Evolutionary conservation across 2,113 vertebrate species (phyloP).

Genomic region (Condylura cristata): DNA sequence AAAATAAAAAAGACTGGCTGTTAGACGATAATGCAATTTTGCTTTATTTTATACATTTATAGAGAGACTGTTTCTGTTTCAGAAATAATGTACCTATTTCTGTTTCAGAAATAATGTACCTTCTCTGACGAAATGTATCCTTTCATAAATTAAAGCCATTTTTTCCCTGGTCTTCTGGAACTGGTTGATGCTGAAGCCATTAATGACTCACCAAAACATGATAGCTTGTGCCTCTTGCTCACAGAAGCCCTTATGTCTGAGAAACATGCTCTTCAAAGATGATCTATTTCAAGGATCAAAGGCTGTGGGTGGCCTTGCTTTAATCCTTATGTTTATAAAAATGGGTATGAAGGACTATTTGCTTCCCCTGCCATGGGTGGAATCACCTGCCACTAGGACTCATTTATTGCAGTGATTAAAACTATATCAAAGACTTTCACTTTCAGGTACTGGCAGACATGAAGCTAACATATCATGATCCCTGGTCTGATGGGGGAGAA

Average conservation of each 20-base stretch:
- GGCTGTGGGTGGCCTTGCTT: not conserved
- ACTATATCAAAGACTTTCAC: not conserved
- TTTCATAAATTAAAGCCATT: constrained; percentile 57
- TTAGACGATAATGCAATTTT: constrained; percentile 13
- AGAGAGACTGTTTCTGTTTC: constrained; percentile 27
- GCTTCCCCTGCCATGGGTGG: not conserved
- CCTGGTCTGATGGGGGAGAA: not conserved
- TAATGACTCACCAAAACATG: constrained; percentile 65
- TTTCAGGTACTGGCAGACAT: not conserved
- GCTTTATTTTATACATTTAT: constrained; percentile 42
- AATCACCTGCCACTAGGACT: not conserved
- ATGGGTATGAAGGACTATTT: not conserved
- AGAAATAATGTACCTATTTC: constrained; percentile 37
- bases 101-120: constrained; percentile 27
- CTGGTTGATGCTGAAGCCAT: constrained; percentile 48
- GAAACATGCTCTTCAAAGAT: constrained; percentile 40
- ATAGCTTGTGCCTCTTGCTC: constrained; percentile 66
- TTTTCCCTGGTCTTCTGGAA: constrained; percentile 42
- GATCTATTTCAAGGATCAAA: constrained; percentile 45
- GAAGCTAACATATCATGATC: not conserved
- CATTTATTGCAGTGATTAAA: constrained; percentile 24
- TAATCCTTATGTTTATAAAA: not conserved
- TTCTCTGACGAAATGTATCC: constrained; percentile 49
- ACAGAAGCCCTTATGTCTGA: constrained; percentile 55
- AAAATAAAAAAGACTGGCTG: not conserved